A percentile compares a stretch with the other conserved stretches of the same genome.
Evolutionary conservation across 2,888 invertebrate genomes (phyloP).

Genomic region (Galerucella pusilla): DNA sequence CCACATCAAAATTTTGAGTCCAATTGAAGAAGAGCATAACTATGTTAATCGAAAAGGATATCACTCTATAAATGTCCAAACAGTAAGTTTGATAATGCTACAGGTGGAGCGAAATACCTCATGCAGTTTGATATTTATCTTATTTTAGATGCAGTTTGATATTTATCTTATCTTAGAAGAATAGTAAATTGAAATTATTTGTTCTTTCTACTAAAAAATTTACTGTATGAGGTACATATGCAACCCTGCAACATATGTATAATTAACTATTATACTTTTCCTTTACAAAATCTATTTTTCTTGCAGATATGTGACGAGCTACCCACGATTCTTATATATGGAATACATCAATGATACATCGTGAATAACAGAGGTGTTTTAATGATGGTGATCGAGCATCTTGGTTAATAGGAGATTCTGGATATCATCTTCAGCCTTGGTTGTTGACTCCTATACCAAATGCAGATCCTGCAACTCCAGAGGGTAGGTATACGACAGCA

Average conservation of each 20-base stretch:
- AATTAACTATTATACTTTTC: not conserved
- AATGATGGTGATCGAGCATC: too few relatives aligned
- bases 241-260: not conserved
- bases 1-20: slow-evolving; percentile 14
- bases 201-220: not conserved
- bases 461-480: too few relatives aligned
- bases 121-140: not conserved
- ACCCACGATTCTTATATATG: too few relatives aligned
- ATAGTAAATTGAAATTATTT: not conserved
- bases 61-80: slow-evolving; percentile 24
- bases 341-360: too few relatives aligned
- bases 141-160: not conserved
- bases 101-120: not conserved
- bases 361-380: too few relatives aligned
- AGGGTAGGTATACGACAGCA: too few relatives aligned
- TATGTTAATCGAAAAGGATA: slow-evolving; percentile 18
- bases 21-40: slow-evolving; percentile 20
- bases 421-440: too few relatives aligned
- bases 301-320: not conserved
- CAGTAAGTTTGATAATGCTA: slow-evolving; percentile 9
- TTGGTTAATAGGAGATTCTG: too few relatives aligned
- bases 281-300: not conserved
- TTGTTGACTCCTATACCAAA: too few relatives aligned
- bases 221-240: not conserved
- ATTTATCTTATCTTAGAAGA: not conserved